Conservation (phyloP, 2,113 vertebrate species). For the Trematomus loennbergii region DNA sequence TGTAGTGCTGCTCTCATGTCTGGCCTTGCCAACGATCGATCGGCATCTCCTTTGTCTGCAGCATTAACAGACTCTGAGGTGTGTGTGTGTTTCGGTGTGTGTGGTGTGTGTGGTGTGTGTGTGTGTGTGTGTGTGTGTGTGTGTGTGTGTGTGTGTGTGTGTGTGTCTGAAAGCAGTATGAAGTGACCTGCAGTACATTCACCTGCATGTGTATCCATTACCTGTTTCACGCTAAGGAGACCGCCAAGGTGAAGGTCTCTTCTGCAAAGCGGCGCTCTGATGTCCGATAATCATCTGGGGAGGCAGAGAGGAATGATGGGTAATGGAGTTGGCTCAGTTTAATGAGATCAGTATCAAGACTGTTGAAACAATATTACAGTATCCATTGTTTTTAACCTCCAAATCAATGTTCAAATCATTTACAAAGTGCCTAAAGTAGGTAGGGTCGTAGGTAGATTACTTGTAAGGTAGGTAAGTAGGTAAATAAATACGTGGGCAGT, state of each 20-base stretch:
- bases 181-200: slow-evolving; percentile 59
- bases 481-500: no score
- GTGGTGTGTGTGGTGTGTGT: no score
- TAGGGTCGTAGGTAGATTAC: no score
- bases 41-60: slow-evolving; percentile 73
- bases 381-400: not conserved
- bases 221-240: slow-evolving; percentile 61
- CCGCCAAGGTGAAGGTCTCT: slow-evolving; percentile 69
- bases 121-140: slow-evolving; percentile 47
- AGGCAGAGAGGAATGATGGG: slow-evolving; percentile 35
- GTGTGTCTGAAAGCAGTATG: slow-evolving; percentile 65
- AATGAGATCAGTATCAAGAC: slow-evolving; percentile 26
- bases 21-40: slow-evolving; percentile 74
- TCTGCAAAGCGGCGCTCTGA: slow-evolving; percentile 40
- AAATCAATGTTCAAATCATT: not conserved
- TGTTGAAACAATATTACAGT: slow-evolving; percentile 10
- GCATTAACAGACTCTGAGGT: slow-evolving; percentile 72
- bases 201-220: slow-evolving; percentile 72
- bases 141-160: slow-evolving; percentile 53
- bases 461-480: slow-evolving; percentile 2
- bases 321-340: slow-evolving; percentile 50
- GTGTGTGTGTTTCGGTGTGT: no score
- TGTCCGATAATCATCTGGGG: slow-evolving; percentile 59
- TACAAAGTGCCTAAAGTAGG: no score
- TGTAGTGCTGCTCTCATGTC: slow-evolving; percentile 64